Evolutionary conservation across 1,140 invertebrate genomes (phyloP).

Genomic region (Drosophila kikkawai): DNA sequence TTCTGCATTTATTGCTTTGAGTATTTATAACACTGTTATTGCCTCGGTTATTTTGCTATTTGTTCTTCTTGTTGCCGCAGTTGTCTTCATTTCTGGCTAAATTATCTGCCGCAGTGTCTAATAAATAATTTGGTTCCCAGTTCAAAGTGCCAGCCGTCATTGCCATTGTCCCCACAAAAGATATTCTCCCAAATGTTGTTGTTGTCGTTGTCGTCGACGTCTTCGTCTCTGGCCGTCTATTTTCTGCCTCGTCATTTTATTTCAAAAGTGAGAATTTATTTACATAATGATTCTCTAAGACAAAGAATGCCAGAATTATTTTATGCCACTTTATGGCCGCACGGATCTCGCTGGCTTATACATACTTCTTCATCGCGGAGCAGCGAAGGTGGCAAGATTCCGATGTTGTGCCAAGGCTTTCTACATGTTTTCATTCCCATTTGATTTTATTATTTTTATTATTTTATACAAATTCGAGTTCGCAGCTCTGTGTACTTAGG

Average conservation of each 20-base stretch:
- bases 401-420: conserved; percentile 70
- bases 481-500: conserved; percentile 48
- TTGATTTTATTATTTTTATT: conserved; percentile 74
- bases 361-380: conserved; percentile 7
- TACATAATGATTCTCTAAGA: conserved; percentile 80
- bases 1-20: conserved; percentile 48
- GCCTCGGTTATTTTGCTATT: conserved; percentile 38
- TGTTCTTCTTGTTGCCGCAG: conserved; percentile 38
- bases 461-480: conserved; percentile 74
- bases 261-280: conserved; percentile 82
- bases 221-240: conserved; percentile 22
- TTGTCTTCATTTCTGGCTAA: conserved; percentile 51
- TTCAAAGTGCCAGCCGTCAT: conserved; percentile 53
- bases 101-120: conserved; percentile 64
- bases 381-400: conserved; percentile 73
- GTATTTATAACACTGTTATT: conserved; percentile 50
- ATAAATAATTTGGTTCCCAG: conserved; percentile 61
- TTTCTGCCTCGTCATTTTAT: conserved; percentile 75
- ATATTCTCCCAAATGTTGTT: conserved; percentile 26
- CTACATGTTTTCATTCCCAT: conserved; percentile 65
- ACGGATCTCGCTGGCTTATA: conserved; percentile 38
- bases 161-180: conserved; percentile 33
- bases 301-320: conserved; percentile 81
- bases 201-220: conserved; percentile 15
- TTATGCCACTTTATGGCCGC: conserved; percentile 75